Evolutionary conservation across 2,797 vertebrate species (phyloP).

Genomic region (Mormyrops boulengeri): DNA sequence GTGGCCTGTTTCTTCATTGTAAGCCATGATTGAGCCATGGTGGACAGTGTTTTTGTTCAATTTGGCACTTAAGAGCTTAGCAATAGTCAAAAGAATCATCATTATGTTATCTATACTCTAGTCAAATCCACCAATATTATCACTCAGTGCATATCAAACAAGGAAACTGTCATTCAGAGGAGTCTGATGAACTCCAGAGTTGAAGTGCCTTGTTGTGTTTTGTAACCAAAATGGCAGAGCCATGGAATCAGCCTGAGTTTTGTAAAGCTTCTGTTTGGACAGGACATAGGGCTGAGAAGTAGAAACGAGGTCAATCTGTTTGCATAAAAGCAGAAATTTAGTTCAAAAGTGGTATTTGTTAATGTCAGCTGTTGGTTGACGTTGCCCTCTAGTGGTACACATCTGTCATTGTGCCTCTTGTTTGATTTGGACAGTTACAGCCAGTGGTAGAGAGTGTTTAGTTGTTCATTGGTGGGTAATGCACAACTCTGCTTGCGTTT

Average conservation of each 20-base stretch:
- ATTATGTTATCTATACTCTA: not conserved
- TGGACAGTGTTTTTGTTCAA: not conserved
- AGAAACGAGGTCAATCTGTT: constrained; percentile 58
- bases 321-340: constrained; percentile 43
- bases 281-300: not conserved
- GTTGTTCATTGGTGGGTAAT: not conserved
- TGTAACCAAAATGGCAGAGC: not conserved
- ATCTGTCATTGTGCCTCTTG: constrained; percentile 15
- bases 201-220: not conserved
- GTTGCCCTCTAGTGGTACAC: constrained; percentile 38
- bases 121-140: not conserved
- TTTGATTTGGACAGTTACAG: not conserved
- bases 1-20: not conserved
- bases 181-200: not conserved
- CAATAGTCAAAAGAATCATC: not conserved
- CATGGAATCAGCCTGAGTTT: not conserved
- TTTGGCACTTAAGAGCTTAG: not conserved
- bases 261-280: not conserved
- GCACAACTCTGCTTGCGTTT: not conserved
- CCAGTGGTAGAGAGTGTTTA: not conserved
- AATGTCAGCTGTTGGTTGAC: not conserved
- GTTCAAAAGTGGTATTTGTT: constrained; percentile 22
- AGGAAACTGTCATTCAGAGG: not conserved
- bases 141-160: not conserved
- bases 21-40: not conserved